Evolutionary conservation across 2,888 invertebrate genomes (phyloP), one percentile per base, ranked within the genome.

Genomic region (Catonia carolina): DNA sequence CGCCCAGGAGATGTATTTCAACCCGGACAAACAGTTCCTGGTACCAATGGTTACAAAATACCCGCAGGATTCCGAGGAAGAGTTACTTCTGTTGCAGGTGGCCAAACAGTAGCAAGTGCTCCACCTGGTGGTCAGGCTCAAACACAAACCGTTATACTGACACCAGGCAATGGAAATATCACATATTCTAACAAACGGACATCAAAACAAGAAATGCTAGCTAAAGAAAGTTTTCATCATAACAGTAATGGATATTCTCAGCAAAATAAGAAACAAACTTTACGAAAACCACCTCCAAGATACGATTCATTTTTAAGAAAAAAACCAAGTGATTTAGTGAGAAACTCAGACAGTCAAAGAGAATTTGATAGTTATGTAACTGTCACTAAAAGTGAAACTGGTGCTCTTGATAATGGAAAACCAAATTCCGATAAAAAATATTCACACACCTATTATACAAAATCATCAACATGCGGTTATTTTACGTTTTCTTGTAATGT

Each of bases 401-500:
- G 89, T 5, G 83, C 82, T 65, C 74, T 86, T 63, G 83, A 82
- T 62, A 75, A 76, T 55, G 77, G 76, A 41, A 78, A 78, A 67
- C 79, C 78, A 27, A 70, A 73, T 35, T 81, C 81, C 57, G 82
- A 85, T 59, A 84, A 86, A 69, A 85, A 85, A 72, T 84, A 81
- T 68, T 82, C 85, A 1, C 85, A 85, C 62, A 85, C 86, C 0
- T 90, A 88, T 72, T 90, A 87, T 67, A 88, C 89, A 0, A 90
- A 90, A 71, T 87, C 89, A 7, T 89, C 89, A 1, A 89, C 86
- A 1, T 91, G 90, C 69, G 90, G 90, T 7, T 89, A 89, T 69
- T 89, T 90, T 64, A 89, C 89, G 1, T 90, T 90, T 70, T 85
- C 87, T 0, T 90, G 90, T 69, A 87, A 88, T 50, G 83, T 86